Evolutionary conservation across 2,888 invertebrate species (phyloP).

Genomic region (Euphydryas editha): DNA sequence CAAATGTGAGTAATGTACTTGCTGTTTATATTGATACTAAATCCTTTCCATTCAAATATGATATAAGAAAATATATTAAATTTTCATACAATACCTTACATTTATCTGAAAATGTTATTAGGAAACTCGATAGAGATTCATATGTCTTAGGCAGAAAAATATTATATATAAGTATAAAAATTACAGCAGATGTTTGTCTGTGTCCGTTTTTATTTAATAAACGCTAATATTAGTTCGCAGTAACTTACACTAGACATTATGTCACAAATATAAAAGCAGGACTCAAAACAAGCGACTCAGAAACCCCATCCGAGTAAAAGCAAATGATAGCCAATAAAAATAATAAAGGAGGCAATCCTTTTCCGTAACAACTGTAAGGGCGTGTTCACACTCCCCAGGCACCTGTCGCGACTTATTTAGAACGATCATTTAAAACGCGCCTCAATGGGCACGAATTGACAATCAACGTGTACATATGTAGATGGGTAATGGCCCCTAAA

Average conservation of each 20-base stretch:
- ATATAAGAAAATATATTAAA: no score
- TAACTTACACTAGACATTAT: not conserved
- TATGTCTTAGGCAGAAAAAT: no score
- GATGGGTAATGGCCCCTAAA: not conserved
- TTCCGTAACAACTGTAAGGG: conserved; percentile 61
- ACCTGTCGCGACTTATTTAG: conserved; percentile 76
- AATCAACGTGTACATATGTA: not conserved
- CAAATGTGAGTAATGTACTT: no score
- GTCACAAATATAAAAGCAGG: not conserved
- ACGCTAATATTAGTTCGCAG: not conserved
- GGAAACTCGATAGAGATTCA: no score
- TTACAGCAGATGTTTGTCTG: no score
- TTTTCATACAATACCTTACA: no score
- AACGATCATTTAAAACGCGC: conserved; percentile 58
- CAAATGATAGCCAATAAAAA: conserved; percentile 63
- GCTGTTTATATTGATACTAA: no score
- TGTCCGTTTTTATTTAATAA: no score
- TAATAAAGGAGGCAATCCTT: conserved; percentile 77
- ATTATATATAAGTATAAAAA: no score
- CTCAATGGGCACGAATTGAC: conserved; percentile 58
- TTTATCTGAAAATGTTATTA: no score
- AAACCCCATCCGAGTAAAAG: conserved; percentile 16
- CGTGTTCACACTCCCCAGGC: conserved; percentile 64
- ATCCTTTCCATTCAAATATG: no score
- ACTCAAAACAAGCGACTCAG: conserved; percentile 18